Evolutionary conservation across 2,888 invertebrate species (phyloP).

Genomic region (Eilema griseolum): DNA sequence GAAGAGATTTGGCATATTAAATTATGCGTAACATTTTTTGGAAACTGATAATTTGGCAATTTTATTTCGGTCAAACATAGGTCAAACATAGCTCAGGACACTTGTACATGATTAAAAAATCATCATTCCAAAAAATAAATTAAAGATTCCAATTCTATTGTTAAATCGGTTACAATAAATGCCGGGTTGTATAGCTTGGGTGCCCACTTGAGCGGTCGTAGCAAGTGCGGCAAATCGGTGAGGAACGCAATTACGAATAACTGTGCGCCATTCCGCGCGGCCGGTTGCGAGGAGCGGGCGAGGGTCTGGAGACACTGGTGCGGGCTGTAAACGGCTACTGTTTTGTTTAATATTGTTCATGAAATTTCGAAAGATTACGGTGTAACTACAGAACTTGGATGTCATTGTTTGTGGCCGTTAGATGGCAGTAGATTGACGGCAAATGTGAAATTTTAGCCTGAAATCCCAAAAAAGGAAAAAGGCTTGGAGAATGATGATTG

Average conservation of each 20-base stretch:
- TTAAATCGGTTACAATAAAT: slow-evolving; percentile 23
- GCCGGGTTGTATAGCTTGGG: not conserved
- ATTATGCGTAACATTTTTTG: no score
- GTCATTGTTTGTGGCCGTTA: no score
- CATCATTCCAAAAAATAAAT: not conserved
- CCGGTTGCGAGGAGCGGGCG: slow-evolving; percentile 46
- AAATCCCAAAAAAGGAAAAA: no score
- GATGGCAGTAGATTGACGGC: not conserved
- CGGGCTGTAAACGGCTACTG: not conserved
- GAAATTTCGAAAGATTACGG: not conserved
- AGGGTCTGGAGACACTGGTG: slow-evolving; percentile 3
- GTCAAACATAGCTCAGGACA: no score
- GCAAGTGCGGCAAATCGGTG: slow-evolving; percentile 41
- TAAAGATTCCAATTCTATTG: not conserved
- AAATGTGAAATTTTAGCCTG: no score
- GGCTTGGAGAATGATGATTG: no score
- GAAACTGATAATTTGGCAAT: no score
- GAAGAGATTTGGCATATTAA: no score
- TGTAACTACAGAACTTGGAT: no score
- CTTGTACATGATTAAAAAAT: not conserved
- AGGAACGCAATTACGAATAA: slow-evolving; percentile 43
- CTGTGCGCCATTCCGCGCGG: slow-evolving; percentile 32
- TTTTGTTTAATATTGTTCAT: not conserved
- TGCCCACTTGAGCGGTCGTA: not conserved
- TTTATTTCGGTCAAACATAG: no score